Evolutionary conservation across 2,797 vertebrate genomes (phyloP), one percentile per base, ranked within the genome.

Genomic region (Eremophila alpestris): DNA sequence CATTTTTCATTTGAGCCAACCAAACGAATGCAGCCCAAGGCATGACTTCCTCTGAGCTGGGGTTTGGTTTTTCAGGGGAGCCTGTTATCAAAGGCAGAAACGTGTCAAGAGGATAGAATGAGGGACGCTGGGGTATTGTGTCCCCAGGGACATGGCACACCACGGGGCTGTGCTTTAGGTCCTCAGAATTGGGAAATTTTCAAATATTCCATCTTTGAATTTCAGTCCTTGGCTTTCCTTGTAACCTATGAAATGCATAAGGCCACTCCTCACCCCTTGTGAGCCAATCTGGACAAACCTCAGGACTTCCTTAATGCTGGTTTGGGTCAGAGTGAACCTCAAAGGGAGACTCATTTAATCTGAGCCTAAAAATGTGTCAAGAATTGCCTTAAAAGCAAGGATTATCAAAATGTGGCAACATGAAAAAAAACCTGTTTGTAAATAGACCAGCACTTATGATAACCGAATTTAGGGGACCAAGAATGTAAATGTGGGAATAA

Each of bases 141-240:
- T 0, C 1, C 62, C 46, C 16, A 58, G 20, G 32, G 58, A 49
- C 14, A 4, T 1, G 13, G 51, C 43, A 23, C 34, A 41, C 49
- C 5, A 0, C 0, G 1, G 16, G n/a, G 43, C 15, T 54, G 49
- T 65, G 62, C 52, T 67, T n/a, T 14, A 15, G 43, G 24, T 59
- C 4, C 13, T 45, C 5, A 0, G 13, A 46, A 8, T 4, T 29
- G 27, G 24, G 24, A 43, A 36, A 32, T 63, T 82, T 75, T 76
- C 62, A 62, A 24, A 84, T 73, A 27, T 55, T 55, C 59, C 45
- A 7, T 19, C 83, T 79, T 83, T 62, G 70, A 76, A 24, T 65
- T 45, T 43, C 12, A 52, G 32, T 59, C 71, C 36, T 62, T 34
- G 32, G 18, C 30, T 88, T 67, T 54, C 32, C 43, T 58, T 55